phyloP scores from a whole-genome alignment of 2,888 invertebrate genomes.

The Pterostichus madidus region DNA sequence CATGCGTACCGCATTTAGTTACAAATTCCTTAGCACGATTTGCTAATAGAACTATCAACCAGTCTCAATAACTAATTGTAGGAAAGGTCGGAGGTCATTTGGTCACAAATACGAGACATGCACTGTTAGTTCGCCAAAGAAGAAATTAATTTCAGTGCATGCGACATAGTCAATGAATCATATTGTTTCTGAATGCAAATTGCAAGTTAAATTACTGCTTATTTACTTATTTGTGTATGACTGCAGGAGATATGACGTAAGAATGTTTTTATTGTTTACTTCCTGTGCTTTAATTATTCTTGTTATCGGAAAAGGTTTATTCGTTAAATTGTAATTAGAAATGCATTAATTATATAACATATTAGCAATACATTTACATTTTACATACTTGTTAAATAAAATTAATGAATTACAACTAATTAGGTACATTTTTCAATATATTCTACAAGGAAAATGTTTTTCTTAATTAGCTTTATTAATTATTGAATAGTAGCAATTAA shows the following conservation, averaged over 20 bases:
- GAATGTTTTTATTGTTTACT: constrained; percentile 24
- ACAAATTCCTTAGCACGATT: constrained; percentile 26
- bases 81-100: constrained; percentile 54
- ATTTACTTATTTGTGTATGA: constrained; percentile 40
- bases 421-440: too few species aligned
- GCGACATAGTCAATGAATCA: constrained; percentile 23
- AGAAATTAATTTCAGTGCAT: constrained; percentile 18
- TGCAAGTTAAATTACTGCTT: constrained; percentile 24
- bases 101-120: constrained; percentile 37
- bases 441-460: too few species aligned
- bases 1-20: constrained; percentile 24
- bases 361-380: not conserved
- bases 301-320: constrained; percentile 19
- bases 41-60: constrained; percentile 59
- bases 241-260: constrained; percentile 29
- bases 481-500: too few species aligned
- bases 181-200: constrained; percentile 49
- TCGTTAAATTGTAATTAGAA: constrained; percentile 22
- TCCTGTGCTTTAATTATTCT: constrained; percentile 15
- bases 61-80: constrained; percentile 57
- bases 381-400: too few species aligned
- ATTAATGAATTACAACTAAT: too few species aligned
- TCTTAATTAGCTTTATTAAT: too few species aligned
- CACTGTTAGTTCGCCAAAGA: constrained; percentile 1
- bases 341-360: constrained; percentile 22